These are phyloP conservation scores for Vanessa atalanta DNA, from an alignment of 1,140 invertebrate species.

Conservation along the genomic window DNA sequence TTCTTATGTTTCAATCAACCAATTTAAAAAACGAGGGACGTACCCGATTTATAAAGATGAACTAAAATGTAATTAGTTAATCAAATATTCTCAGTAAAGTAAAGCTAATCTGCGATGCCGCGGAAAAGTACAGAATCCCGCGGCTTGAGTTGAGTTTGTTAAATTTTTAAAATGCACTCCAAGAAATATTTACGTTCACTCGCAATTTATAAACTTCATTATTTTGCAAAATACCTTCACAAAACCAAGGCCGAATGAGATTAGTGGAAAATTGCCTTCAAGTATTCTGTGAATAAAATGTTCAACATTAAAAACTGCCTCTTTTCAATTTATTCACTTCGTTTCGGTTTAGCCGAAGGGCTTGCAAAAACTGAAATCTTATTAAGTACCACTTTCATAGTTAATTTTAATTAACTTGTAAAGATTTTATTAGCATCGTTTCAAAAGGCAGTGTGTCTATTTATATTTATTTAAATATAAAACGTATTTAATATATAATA, in stretches of 20 bases:
- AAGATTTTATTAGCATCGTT: slow-evolving; percentile 1
- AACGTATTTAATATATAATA: neutral
- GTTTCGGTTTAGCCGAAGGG: slow-evolving; percentile 13
- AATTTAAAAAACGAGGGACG: neutral
- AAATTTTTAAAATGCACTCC: slow-evolving; percentile 34
- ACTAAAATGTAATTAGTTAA: slow-evolving; percentile 25
- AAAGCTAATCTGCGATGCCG: slow-evolving; percentile 31
- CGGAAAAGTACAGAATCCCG: slow-evolving; percentile 17
- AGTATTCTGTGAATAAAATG: slow-evolving; percentile 34
- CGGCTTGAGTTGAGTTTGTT: slow-evolving; percentile 14
- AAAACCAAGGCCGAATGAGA: slow-evolving; percentile 29
- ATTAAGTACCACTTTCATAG: slow-evolving; percentile 13
- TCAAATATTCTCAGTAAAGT: slow-evolving; percentile 34
- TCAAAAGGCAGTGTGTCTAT: neutral
- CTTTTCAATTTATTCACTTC: slow-evolving; percentile 26
- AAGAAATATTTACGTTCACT: slow-evolving; percentile 30
- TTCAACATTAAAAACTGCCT: slow-evolving; percentile 32
- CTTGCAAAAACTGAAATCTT: neutral
- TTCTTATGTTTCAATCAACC: too few species aligned
- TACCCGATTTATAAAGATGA: slow-evolving; percentile 15
- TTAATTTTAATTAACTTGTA: slow-evolving; percentile 13
- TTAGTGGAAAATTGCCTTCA: slow-evolving; percentile 28
- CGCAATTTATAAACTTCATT: slow-evolving; percentile 32
- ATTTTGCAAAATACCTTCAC: slow-evolving; percentile 30
- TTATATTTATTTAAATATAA: slow-evolving; percentile 6